Percentiles rank a stretch among this genome's conserved stretches.
These are phyloP conservation scores for Aphidius ervi DNA, from an alignment of 1,140 invertebrate species.

Conservation along the genomic window DNA sequence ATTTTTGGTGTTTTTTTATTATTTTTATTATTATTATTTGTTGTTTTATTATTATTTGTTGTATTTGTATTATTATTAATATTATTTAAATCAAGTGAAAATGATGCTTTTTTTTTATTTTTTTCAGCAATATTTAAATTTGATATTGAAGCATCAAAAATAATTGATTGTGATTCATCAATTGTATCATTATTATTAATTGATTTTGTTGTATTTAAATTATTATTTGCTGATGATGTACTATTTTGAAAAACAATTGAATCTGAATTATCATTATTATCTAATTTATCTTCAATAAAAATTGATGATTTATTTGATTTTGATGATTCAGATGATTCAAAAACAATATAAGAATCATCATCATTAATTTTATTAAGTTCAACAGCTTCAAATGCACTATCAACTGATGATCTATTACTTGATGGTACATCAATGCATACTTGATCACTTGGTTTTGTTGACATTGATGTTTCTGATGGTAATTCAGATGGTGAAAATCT, in stretches of 20 bases:
- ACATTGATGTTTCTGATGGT: constrained; percentile 34
- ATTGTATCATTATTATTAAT: background rate
- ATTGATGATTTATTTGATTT: constrained; percentile 12
- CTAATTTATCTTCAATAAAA: constrained; percentile 1
- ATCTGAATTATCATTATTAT: constrained; percentile 18
- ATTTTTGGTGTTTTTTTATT: constrained; percentile 51
- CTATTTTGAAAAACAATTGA: constrained; percentile 32
- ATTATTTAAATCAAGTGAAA: constrained; percentile 46
- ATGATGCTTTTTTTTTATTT: constrained; percentile 20
- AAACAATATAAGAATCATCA: constrained; percentile 40
- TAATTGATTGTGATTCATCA: constrained; percentile 16
- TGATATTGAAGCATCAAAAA: constrained; percentile 10
- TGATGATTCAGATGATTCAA: constrained; percentile 32
- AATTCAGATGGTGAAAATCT: constrained; percentile 38
- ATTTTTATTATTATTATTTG: constrained; percentile 24
- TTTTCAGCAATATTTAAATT: constrained; percentile 6
- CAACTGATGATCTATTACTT: constrained; percentile 36
- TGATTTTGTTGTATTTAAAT: background rate
- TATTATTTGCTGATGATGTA: background rate
- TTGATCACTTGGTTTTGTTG: constrained; percentile 31
- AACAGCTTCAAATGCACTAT: constrained; percentile 42
- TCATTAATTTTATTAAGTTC: constrained; percentile 31
- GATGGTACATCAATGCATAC: constrained; percentile 37
- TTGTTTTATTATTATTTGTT: no score
- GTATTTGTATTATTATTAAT: no score